Evolutionary conservation across 30 jellyfish, hydroid and myxozoan genomes (phyloP).

Genomic region (Turritopsis dohrnii): DNA sequence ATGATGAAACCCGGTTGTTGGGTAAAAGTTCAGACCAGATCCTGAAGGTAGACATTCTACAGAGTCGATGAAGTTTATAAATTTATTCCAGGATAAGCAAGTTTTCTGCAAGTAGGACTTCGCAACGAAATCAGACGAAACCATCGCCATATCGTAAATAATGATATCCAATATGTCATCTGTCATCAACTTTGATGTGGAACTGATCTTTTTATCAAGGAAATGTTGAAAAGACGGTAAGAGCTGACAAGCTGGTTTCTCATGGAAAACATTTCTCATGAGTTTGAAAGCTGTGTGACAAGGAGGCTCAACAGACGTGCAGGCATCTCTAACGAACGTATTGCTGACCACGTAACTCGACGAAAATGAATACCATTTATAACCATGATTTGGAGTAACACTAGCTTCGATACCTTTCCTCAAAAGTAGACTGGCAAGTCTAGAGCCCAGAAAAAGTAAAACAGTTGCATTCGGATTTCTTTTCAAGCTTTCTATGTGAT

Average conservation of each 20-base stretch:
- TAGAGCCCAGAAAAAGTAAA: background rate
- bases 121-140: background rate
- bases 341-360: constrained; percentile 9
- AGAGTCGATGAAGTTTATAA: background rate
- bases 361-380: constrained; percentile 7
- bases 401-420: background rate
- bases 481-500: background rate
- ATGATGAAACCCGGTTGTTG: background rate
- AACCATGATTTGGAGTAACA: background rate
- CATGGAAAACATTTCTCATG: constrained; percentile 4
- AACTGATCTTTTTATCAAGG: background rate
- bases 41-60: constrained; percentile 3
- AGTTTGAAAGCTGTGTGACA: constrained; percentile 8
- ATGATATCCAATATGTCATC: background rate
- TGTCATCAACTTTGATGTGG: background rate
- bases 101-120: background rate
- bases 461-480: background rate
- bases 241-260: background rate
- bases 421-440: constrained; percentile 14
- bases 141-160: background rate
- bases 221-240: background rate
- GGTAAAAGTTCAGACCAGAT: constrained; percentile 4
- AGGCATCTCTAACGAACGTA: background rate
- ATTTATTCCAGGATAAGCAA: background rate
- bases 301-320: background rate